Evolutionary conservation across 2,797 vertebrate species (phyloP).

Genomic region (Poecilia wingei): DNA sequence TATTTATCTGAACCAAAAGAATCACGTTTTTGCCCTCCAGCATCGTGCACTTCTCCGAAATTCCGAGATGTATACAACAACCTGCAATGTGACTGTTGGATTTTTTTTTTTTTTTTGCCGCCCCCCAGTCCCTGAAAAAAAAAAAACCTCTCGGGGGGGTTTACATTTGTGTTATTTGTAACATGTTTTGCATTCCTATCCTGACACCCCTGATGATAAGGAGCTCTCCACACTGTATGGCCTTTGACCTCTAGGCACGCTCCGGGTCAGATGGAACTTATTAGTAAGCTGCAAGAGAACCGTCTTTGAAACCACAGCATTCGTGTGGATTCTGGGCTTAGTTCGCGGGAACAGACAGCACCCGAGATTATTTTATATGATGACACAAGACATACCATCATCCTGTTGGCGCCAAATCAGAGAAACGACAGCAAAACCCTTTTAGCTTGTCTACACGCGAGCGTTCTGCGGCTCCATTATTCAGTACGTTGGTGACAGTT

Average conservation of each 20-base stretch:
- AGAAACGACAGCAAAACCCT: conserved; percentile 76
- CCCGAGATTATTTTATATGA: conserved; percentile 29
- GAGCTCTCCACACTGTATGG: neutral
- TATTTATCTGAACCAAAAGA: no score
- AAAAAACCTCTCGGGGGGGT: neutral
- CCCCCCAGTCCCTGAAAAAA: neutral
- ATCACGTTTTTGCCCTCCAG: no score
- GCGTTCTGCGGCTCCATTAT: conserved; percentile 69
- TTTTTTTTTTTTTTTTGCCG: no score
- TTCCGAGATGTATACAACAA: no score
- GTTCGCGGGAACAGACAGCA: neutral
- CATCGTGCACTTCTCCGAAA: no score
- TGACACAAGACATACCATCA: conserved; percentile 40
- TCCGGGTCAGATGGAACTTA: conserved; percentile 4
- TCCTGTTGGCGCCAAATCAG: conserved; percentile 54
- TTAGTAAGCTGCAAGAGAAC: conserved; percentile 18
- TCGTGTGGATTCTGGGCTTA: conserved; percentile 6
- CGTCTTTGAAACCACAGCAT: conserved; percentile 7
- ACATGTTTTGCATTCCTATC: neutral
- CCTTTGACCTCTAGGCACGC: neutral
- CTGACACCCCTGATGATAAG: neutral
- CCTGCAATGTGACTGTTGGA: no score
- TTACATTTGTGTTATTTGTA: neutral
- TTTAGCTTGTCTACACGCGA: conserved; percentile 64
- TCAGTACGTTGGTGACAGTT: conserved; percentile 59